Evolutionary conservation across 2,797 vertebrate genomes (phyloP).

Genomic region (Knipowitschia caucasica): DNA sequence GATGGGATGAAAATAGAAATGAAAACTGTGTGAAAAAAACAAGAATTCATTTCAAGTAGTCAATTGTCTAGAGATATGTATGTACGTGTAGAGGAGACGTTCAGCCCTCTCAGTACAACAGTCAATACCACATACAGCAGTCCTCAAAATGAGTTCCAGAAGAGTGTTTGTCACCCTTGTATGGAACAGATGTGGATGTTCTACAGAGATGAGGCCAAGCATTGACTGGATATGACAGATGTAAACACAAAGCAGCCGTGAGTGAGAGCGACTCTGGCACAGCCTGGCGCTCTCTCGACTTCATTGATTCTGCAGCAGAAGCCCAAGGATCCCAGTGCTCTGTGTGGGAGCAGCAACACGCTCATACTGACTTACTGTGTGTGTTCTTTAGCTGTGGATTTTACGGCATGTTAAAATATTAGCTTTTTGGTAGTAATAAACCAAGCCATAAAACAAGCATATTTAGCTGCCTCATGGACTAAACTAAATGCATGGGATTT

Average conservation of each 20-base stretch:
- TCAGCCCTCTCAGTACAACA: too few relatives aligned
- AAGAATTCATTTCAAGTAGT: too few relatives aligned
- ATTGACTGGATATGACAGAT: constrained; percentile 18
- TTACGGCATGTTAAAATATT: neutral
- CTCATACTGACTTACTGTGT: neutral
- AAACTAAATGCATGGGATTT: too few relatives aligned
- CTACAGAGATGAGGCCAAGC: neutral
- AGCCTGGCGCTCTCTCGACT: constrained; percentile 56
- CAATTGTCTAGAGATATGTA: too few relatives aligned
- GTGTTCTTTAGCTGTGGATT: neutral
- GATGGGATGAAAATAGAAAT: too few relatives aligned
- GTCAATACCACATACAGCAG: too few relatives aligned
- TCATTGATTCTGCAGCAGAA: constrained; percentile 55
- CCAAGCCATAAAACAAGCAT: neutral
- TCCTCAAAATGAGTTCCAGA: neutral
- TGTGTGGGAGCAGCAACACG: constrained; percentile 23
- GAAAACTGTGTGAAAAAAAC: too few relatives aligned
- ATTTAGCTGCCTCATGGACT: too few relatives aligned
- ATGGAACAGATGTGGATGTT: neutral
- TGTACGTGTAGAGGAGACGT: too few relatives aligned
- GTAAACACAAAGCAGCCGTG: constrained; percentile 45
- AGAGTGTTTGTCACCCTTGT: neutral
- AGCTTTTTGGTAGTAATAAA: neutral
- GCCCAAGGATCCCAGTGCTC: constrained; percentile 15
- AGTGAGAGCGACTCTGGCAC: constrained; percentile 35